Conservation (phyloP, 2,888 invertebrate genomes). For the Leucophenga montana region DNA sequence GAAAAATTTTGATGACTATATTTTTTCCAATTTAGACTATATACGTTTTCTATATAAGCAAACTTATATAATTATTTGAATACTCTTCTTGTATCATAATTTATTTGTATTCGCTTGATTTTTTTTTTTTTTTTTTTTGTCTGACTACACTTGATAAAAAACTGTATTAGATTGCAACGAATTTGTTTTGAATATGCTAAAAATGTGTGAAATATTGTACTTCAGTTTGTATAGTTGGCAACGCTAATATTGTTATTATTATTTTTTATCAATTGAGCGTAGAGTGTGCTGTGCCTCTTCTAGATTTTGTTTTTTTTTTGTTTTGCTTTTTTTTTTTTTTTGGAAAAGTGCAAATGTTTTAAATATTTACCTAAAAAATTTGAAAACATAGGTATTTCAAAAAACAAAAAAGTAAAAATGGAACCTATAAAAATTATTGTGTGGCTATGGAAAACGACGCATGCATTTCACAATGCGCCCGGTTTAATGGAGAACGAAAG, state of each 20-base stretch:
- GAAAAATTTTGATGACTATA: too few relatives aligned
- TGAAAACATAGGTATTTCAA: not conserved
- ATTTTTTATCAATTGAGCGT: not conserved
- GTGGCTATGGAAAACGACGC: conserved; percentile 24
- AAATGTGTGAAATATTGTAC: conserved; percentile 5
- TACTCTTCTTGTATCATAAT: too few relatives aligned
- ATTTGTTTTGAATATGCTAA: not conserved
- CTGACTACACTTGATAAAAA: too few relatives aligned
- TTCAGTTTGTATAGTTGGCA: conserved; percentile 3
- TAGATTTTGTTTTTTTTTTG: too few relatives aligned
- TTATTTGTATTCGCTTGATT: too few relatives aligned
- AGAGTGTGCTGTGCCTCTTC: not conserved
- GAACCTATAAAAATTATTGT: not conserved
- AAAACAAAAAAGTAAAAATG: conserved; percentile 38
- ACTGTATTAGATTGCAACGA: too few relatives aligned
- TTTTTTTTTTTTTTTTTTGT: too few relatives aligned
- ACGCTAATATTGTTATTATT: not conserved
- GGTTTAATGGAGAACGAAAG: conserved; percentile 92
- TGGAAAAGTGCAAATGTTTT: not conserved
- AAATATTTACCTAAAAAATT: conserved; percentile 6
- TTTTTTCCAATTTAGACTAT: too few relatives aligned
- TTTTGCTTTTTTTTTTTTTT: too few relatives aligned
- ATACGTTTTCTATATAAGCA: too few relatives aligned
- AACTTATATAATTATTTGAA: too few relatives aligned
- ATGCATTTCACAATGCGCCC: conserved; percentile 78